phyloP scores from a whole-genome alignment of 2,113 vertebrate genomes.

The Xiphophorus maculatus region DNA sequence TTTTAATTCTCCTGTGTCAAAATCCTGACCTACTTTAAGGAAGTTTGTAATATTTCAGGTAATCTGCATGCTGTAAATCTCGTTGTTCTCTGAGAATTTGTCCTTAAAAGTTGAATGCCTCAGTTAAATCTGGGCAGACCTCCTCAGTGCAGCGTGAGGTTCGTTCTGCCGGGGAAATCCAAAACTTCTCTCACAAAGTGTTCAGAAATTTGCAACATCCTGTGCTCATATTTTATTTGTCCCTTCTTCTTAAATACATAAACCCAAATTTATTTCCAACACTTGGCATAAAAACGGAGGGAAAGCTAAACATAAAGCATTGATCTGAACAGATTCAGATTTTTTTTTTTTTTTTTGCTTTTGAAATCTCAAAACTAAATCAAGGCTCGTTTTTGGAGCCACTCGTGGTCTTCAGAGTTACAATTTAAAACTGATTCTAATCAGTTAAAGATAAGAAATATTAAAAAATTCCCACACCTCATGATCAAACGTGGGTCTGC shows the following conservation, averaged over 20 bases:
- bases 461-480: background rate
- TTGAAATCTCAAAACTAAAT: background rate
- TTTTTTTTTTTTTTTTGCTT: too few relatives aligned
- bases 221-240: too few relatives aligned
- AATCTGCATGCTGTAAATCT: background rate
- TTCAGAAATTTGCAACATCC: background rate
- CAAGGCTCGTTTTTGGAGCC: background rate
- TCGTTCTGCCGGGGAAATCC: too few relatives aligned
- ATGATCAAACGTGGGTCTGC: conserved; percentile 3
- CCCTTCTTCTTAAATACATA: too few relatives aligned
- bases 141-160: too few relatives aligned
- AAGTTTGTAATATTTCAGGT: background rate
- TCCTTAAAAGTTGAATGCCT: too few relatives aligned
- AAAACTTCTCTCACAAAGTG: background rate
- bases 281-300: too few relatives aligned
- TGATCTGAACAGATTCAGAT: background rate
- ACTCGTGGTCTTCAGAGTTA: too few relatives aligned
- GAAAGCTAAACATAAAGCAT: too few relatives aligned
- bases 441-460: background rate
- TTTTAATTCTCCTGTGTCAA: background rate
- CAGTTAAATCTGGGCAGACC: too few relatives aligned
- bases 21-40: background rate
- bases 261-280: too few relatives aligned
- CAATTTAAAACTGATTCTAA: background rate
- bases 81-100: too few relatives aligned